A percentile compares a stretch with the other conserved stretches of the same genome.
phyloP scores from a whole-genome alignment of 2,113 vertebrate species.

The Menura novaehollandiae region DNA sequence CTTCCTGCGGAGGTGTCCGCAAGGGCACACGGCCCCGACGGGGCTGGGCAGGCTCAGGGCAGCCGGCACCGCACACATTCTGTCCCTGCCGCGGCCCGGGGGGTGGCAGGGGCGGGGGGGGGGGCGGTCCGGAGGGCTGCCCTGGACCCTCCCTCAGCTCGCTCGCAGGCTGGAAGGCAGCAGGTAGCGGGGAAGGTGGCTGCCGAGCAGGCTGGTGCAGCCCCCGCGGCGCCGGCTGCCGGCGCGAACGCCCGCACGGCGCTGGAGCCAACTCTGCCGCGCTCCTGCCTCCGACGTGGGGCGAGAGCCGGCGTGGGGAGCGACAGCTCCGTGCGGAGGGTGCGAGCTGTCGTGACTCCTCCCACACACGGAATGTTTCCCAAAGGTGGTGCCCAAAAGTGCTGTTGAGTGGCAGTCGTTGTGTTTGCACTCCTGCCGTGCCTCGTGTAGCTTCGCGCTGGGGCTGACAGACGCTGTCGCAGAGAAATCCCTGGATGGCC shows the following conservation, averaged over 20 bases:
- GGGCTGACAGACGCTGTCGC: neutral
- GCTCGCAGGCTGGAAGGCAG: neutral
- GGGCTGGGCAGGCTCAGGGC: neutral
- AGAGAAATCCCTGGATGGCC: neutral
- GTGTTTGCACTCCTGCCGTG: neutral
- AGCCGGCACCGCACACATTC: neutral
- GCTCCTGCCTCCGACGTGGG: no score
- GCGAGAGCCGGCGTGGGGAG: neutral
- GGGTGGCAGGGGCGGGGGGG: neutral
- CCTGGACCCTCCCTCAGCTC: no score
- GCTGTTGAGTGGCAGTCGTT: accelerated
- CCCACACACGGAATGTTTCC: neutral
- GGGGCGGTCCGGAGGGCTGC: neutral
- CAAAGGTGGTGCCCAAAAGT: neutral
- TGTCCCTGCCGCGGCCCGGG: neutral
- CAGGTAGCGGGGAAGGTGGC: neutral
- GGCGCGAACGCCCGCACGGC: neutral
- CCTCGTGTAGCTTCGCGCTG: neutral
- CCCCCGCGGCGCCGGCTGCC: neutral
- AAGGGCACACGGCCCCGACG: neutral
- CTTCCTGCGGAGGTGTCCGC: neutral
- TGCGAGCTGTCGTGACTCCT: neutral
- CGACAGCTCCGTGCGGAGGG: neutral
- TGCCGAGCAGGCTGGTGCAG: neutral
- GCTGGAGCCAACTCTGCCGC: neutral